A percentile compares a stretch with the other conserved stretches of the same genome.
These are phyloP conservation scores for Wasmannia auropunctata DNA, from an alignment of 1,140 invertebrate genomes.

Conservation along the genomic window DNA sequence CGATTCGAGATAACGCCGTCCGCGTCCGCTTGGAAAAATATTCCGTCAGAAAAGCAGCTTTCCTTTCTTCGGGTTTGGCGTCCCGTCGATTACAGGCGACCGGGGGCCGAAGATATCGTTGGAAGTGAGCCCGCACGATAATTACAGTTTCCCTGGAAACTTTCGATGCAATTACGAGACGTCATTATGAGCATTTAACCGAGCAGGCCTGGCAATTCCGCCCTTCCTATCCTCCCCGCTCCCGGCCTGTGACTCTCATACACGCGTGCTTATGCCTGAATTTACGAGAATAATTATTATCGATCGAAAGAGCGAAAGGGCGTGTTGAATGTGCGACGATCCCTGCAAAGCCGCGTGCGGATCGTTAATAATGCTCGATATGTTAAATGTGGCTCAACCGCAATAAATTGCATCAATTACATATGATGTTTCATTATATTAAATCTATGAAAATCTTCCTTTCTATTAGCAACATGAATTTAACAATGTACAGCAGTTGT, in stretches of 20 bases:
- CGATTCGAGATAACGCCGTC: conserved; percentile 24
- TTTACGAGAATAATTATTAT: conserved; percentile 77
- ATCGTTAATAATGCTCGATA: conserved; percentile 36
- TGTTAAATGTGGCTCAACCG: conserved; percentile 23
- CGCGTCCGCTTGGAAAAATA: conserved; percentile 47
- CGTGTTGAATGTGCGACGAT: background rate
- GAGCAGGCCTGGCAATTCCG: conserved; percentile 54
- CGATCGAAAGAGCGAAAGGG: conserved; percentile 63
- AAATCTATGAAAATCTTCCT: background rate
- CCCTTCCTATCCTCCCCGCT: background rate
- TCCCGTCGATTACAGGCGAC: conserved; percentile 63
- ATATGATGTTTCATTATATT: conserved; percentile 20
- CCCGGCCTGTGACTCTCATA: background rate
- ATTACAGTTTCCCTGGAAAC: conserved; percentile 78
- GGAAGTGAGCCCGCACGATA: conserved; percentile 74
- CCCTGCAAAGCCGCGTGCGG: background rate
- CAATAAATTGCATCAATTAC: conserved; percentile 32
- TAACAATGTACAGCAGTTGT: background rate
- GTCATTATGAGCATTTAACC: conserved; percentile 79
- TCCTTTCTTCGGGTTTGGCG: conserved; percentile 57
- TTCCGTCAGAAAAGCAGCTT: conserved; percentile 51
- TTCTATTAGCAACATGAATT: background rate
- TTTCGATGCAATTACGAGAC: conserved; percentile 79
- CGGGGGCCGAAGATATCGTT: conserved; percentile 69
- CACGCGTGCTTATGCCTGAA: conserved; percentile 70